Base-by-base conservation (phyloP, 2,113 vertebrate species). In the Sebastes fasciatus region DNA sequence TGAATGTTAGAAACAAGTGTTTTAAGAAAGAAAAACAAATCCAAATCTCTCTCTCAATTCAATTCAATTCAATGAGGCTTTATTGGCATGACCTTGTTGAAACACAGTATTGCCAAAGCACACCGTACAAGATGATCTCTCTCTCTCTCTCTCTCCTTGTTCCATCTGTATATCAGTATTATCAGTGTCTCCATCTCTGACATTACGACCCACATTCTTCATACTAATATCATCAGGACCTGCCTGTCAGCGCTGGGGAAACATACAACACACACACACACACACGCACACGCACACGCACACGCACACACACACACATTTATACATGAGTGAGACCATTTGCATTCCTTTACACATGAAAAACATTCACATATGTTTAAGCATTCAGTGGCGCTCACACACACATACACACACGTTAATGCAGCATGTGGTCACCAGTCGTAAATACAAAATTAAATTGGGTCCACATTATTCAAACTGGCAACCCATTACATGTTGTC, bases 391-490 rank as follows among this genome's bases (percentile, higher is more conserved):
- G 66, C 1, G 49, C 46, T n/a, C 49, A 55, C 57, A 74, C 48
- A 13, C 14, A 55, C 34, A 46, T 65, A 54, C 16, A 60, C 85
- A 77, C 51, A 67, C 60, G 55, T 34, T 12, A 46, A 34, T 74
- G 67, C 40, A 83, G 46, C 26, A 43, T 83, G 83, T 17, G 61
- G 86, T 86, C 78, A 88, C 42, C 72, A 79, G 66, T 87, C 76
- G 83, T 83, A 88, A 88, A 86, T 84, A 81, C 77, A 42, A 82
- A 86, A 91, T 88, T 23, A 84, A 89, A 94, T 77, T 83, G 69
- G 48, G 81, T 62, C 76, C 70, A 52, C 83, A 89, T 89, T 87
- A 84, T 73, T 91, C 66, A 85, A 79, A 79, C 77, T 89, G 87
- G 92, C 67, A 82, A 81, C 83, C 77, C 80, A 90, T 93, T 91